Evolutionary conservation across 2,797 vertebrate species (phyloP).

Genomic region (Clarias platycephalus): DNA sequence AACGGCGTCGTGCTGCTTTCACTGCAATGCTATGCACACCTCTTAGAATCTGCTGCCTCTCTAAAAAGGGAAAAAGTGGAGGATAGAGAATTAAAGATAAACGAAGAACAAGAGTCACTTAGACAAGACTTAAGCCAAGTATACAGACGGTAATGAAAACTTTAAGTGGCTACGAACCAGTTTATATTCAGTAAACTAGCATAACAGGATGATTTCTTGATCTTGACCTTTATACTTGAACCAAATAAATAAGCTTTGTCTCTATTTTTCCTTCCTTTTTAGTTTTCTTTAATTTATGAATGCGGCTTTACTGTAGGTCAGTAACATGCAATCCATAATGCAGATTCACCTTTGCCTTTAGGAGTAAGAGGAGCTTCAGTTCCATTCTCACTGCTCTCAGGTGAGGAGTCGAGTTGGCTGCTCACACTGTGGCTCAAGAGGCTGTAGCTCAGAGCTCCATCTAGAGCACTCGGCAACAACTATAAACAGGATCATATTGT

Average conservation of each 20-base stretch:
- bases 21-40: conserved; percentile 79
- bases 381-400: conserved; percentile 80
- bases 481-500: conserved; percentile 44
- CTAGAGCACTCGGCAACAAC: conserved; percentile 71
- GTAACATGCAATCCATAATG: neutral
- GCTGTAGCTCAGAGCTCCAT: conserved; percentile 71
- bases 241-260: neutral
- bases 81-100: neutral
- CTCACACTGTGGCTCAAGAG: conserved; percentile 79
- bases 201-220: neutral
- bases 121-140: neutral
- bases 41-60: conserved; percentile 77
- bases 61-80: conserved; percentile 59
- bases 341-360: conserved; percentile 69
- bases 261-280: too few relatives aligned
- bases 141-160: neutral
- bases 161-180: neutral
- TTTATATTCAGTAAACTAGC: neutral
- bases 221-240: neutral
- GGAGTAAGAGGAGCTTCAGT: conserved; percentile 69
- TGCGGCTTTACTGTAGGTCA: neutral
- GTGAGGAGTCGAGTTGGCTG: conserved; percentile 80
- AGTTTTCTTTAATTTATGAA: too few relatives aligned
- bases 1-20: conserved; percentile 77
- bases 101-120: neutral